Evolutionary conservation across 1,140 invertebrate genomes (phyloP).

Genomic region (Apis mellifera): Amel_HAv3.1 CM009942.2:516501-517000

Average conservation of each 20-base stretch:
- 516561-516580: no score
- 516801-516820: no score
- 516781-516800: background rate
- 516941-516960: constrained; percentile 85
- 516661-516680: no score
- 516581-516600: no score
- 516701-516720: no score
- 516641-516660: no score
- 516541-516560: constrained; percentile 5
- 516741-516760: background rate
- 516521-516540: constrained; percentile 50
- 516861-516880: constrained; percentile 57
- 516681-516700: no score
- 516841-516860: no score
- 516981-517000: constrained; percentile 85
- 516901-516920: constrained; percentile 57
- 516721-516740: background rate
- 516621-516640: no score
- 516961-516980: constrained; percentile 83
- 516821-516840: background rate
- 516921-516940: constrained; percentile 81
- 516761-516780: no score
- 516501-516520: constrained; percentile 52
- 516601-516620: no score
- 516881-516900: constrained; percentile 52